Percentiles rank a stretch among this genome's conserved stretches.
Evolutionary conservation across 2,113 vertebrate species (phyloP).

Genomic region (Eudyptes chrysolophus): DNA sequence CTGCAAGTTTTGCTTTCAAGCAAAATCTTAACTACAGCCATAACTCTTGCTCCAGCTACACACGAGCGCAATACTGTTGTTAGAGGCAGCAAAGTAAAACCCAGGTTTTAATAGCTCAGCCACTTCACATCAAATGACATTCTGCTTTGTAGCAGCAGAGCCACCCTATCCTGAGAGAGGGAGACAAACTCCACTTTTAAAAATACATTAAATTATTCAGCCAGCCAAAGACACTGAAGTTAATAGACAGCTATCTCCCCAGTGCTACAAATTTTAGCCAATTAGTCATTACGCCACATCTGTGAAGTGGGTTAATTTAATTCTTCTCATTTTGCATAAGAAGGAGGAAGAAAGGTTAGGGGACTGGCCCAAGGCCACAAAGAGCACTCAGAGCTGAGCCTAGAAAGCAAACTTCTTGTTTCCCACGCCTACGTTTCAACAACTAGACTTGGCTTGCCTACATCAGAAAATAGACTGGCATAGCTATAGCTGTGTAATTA

Average conservation of each 20-base stretch:
- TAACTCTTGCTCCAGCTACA: neutral
- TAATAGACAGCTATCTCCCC: neutral
- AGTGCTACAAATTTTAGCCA: constrained; percentile 13
- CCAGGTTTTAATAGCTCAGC: neutral
- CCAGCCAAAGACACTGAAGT: neutral
- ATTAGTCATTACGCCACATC: constrained; percentile 35
- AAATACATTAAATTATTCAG: neutral
- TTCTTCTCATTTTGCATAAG: constrained; percentile 24
- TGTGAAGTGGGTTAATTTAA: constrained; percentile 5
- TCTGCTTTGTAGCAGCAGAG: neutral
- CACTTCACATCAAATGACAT: neutral
- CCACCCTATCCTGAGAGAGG: neutral
- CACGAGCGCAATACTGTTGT: fast-evolving
- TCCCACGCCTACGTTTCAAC: constrained; percentile 58
- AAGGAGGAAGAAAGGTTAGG: constrained; percentile 28
- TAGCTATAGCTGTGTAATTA: constrained; percentile 49
- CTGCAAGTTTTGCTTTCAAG: neutral
- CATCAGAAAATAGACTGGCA: constrained; percentile 31
- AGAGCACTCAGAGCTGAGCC: constrained; percentile 38
- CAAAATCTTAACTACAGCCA: neutral
- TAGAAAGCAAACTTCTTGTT: constrained; percentile 58
- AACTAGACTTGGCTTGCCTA: constrained; percentile 62
- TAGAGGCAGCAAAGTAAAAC: neutral
- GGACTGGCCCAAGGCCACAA: constrained; percentile 50
- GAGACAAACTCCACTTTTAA: neutral